Conservation (phyloP, 2,888 invertebrate species). For the Drosophila emarginata region DNA sequence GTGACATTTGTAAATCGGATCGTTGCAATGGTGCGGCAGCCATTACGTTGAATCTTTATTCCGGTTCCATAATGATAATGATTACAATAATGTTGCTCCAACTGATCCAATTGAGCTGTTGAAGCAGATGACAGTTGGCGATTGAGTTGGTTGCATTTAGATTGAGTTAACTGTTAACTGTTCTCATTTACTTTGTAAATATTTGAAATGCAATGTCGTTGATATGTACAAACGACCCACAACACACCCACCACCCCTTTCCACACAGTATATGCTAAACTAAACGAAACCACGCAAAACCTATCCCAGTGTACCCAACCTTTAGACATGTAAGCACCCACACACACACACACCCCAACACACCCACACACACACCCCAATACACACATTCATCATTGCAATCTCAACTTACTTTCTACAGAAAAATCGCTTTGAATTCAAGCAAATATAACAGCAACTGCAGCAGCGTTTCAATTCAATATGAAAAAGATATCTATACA, state of each 20-base stretch:
- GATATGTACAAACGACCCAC: slow-evolving; percentile 27
- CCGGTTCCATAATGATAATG: slow-evolving; percentile 12
- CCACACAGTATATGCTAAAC: background rate
- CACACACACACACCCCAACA: slow-evolving; percentile 20
- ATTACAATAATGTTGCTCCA: slow-evolving; percentile 16
- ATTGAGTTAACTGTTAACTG: slow-evolving; percentile 61
- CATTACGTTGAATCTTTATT: slow-evolving; percentile 34
- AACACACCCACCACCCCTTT: slow-evolving; percentile 9
- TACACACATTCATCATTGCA: slow-evolving; percentile 16
- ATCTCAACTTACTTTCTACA: slow-evolving; percentile 11
- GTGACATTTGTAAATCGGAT: slow-evolving; percentile 79
- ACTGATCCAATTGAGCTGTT: slow-evolving; percentile 35
- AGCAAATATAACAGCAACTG: slow-evolving; percentile 39
- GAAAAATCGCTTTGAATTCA: slow-evolving; percentile 37
- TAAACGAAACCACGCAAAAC: background rate
- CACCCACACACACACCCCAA: slow-evolving; percentile 11
- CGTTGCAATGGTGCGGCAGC: slow-evolving; percentile 77
- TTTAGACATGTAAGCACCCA: slow-evolving; percentile 63
- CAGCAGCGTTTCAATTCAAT: slow-evolving; percentile 40
- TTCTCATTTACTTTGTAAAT: slow-evolving; percentile 72
- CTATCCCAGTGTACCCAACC: slow-evolving; percentile 12
- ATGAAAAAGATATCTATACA: background rate
- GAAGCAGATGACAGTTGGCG: slow-evolving; percentile 31
- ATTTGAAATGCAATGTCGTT: slow-evolving; percentile 55
- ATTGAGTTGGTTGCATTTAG: slow-evolving; percentile 60